These are phyloP conservation scores for Pangasius krempfi DNA, from an alignment of 2,797 vertebrate genomes.

Conservation along the genomic window DNA sequence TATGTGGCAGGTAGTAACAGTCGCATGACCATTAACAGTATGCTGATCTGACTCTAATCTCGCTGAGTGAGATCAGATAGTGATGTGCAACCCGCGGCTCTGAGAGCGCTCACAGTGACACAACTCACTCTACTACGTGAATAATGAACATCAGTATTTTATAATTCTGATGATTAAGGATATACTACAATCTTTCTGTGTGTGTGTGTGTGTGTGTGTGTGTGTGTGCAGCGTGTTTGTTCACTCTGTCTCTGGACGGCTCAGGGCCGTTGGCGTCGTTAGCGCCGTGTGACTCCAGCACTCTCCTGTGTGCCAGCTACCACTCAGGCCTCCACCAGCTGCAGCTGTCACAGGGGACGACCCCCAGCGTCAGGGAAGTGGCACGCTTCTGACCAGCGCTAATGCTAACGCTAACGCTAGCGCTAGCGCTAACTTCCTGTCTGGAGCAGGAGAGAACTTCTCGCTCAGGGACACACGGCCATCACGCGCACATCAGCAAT, in stretches of 20 bases:
- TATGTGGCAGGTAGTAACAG: too few species aligned
- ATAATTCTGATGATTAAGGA: neutral
- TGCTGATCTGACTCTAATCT: neutral
- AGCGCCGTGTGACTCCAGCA: constrained; percentile 68
- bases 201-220: constrained; percentile 18
- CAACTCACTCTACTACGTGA: neutral
- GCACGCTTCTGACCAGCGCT: constrained; percentile 68
- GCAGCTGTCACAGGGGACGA: constrained; percentile 56
- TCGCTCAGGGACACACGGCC: neutral
- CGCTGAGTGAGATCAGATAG: neutral
- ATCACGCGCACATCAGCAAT: neutral
- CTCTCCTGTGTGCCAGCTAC: constrained; percentile 77
- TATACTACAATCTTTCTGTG: neutral
- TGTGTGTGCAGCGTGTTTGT: constrained; percentile 72
- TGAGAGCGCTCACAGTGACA: too few species aligned
- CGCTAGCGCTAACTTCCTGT: neutral
- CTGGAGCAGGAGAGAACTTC: too few species aligned
- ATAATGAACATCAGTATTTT: neutral
- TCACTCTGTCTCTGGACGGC: constrained; percentile 73
- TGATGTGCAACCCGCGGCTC: neutral
- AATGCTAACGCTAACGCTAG: neutral
- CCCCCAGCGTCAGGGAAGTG: constrained; percentile 64
- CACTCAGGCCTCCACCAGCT: constrained; percentile 69
- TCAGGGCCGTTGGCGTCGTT: constrained; percentile 76
- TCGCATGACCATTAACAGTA: too few species aligned